Base-by-base conservation (phyloP, 1,140 invertebrate species). In the Drosophila virilis region DNA sequence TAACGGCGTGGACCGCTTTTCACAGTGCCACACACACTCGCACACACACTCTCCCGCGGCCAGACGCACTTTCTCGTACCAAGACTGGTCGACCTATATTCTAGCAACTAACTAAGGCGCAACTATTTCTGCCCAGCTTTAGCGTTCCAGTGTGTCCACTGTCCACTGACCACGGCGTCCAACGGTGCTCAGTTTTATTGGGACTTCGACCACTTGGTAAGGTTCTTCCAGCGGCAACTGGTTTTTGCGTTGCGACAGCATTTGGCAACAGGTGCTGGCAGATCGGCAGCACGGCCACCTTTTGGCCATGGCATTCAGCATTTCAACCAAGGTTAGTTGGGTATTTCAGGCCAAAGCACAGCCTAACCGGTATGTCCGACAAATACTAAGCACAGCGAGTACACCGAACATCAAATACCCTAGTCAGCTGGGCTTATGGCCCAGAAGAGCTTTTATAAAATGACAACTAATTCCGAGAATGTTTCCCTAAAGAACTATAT, bases 51-150 rank as follows among this genome's bases (percentile, higher is more conserved):
- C 13, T 64, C 28, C 10, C 15, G 7, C 52, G 12, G 15, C 42
- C 59, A 38, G 54, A 65, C 66, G 70, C 82, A 85, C 82, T 85
- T 88, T 85, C 82, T 85, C 78, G 80, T 74, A 80, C 77, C 73
- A 33, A 55, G 68, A 71, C 62, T 51, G n/a, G 64, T 59, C 83
- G 82, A 85, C 82, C 82, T 66, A 85, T 85, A 85, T 85, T 85
- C 85, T 48, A 67, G 43, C 76, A 59, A 69, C 75, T 67, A 78
- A 80, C 77, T 78, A 50, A 57, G 59, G 62, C 57, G 55, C 71
- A 55, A 69, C 71, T 67, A 58, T 73, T 67, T 68, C 52, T 57
- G 45, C 48, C 9, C 48, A 52, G 42, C 59, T 70, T 35, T 33
- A 37, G 28, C 46, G 60, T 35, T 51, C 64, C 45, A 22, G 7